Evolutionary conservation across 2,888 invertebrate genomes (phyloP).

Genomic region (Drosophila borealis): DNA sequence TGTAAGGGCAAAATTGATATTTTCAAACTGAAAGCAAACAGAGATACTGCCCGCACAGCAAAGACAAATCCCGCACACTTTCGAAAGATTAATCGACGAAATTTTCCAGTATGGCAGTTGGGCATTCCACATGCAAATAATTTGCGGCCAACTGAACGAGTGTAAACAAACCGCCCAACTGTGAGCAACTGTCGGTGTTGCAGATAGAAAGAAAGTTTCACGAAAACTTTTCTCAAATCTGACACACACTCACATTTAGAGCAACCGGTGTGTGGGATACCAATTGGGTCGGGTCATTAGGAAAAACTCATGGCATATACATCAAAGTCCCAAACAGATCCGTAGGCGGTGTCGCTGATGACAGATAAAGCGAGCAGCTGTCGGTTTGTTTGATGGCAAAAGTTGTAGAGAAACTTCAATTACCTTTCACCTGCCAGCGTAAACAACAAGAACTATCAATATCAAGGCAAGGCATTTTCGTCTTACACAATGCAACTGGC

Average conservation of each 20-base stretch:
- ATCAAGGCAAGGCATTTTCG: background rate
- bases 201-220: constrained; percentile 46
- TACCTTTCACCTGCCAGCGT: constrained; percentile 63
- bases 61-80: constrained; percentile 35
- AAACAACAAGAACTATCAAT: constrained; percentile 18
- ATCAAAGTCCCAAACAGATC: constrained; percentile 66
- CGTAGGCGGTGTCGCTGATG: constrained; percentile 32
- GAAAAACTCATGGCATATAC: constrained; percentile 53
- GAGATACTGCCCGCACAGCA: constrained; percentile 13
- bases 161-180: constrained; percentile 55
- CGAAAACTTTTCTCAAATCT: constrained; percentile 56
- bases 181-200: constrained; percentile 29
- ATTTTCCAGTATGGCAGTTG: constrained; percentile 12
- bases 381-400: constrained; percentile 68
- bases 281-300: constrained; percentile 17
- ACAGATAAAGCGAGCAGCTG: constrained; percentile 63
- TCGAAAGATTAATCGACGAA: constrained; percentile 68
- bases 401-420: constrained; percentile 71
- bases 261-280: background rate
- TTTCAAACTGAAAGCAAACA: constrained; percentile 48
- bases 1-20: constrained; percentile 53
- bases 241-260: constrained; percentile 20
- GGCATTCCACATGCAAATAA: constrained; percentile 63
- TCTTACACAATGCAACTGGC: background rate
- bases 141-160: constrained; percentile 61